phyloP scores from a whole-genome alignment of 2,113 vertebrate species.

The Callionymus lyra region DNA sequence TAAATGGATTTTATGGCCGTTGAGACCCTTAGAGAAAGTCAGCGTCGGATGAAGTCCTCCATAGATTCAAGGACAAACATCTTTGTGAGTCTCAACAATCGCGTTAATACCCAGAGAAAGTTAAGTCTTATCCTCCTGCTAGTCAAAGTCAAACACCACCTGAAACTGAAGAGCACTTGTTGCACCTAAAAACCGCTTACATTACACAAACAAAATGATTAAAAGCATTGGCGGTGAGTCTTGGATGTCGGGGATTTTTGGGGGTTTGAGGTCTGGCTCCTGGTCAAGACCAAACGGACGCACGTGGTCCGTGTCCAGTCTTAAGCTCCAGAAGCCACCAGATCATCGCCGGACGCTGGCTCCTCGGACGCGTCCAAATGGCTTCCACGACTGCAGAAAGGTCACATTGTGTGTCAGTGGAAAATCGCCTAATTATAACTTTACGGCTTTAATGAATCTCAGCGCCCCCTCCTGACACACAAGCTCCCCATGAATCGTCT shows the following conservation, averaged over 20 bases:
- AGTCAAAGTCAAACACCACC: too few species aligned
- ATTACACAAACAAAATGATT: constrained; percentile 27
- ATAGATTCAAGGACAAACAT: too few species aligned
- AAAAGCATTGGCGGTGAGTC: constrained; percentile 20
- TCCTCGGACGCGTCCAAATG: constrained; percentile 23
- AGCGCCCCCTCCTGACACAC: constrained; percentile 9
- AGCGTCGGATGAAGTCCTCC: too few species aligned
- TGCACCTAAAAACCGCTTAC: constrained; percentile 5
- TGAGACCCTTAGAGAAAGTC: too few species aligned
- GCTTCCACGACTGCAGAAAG: constrained; percentile 57
- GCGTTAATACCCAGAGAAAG: too few species aligned
- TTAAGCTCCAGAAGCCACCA: constrained; percentile 43
- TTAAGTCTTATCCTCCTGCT: too few species aligned
- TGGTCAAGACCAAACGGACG: constrained; percentile 21
- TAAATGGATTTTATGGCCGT: too few species aligned
- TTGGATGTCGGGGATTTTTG: constrained; percentile 8
- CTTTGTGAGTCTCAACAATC: too few species aligned
- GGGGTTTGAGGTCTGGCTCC: not conserved
- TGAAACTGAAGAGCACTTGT: too few species aligned
- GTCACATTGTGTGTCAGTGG: constrained; percentile 58
- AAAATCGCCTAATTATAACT: constrained; percentile 65
- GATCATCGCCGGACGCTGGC: constrained; percentile 41
- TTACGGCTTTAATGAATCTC: constrained; percentile 40
- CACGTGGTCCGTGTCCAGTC: constrained; percentile 23
- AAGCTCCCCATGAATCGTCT: too few species aligned